These are phyloP conservation scores for Onthophagus sagittarius DNA, from an alignment of 2,888 invertebrate genomes.

Conservation along the genomic window DNA sequence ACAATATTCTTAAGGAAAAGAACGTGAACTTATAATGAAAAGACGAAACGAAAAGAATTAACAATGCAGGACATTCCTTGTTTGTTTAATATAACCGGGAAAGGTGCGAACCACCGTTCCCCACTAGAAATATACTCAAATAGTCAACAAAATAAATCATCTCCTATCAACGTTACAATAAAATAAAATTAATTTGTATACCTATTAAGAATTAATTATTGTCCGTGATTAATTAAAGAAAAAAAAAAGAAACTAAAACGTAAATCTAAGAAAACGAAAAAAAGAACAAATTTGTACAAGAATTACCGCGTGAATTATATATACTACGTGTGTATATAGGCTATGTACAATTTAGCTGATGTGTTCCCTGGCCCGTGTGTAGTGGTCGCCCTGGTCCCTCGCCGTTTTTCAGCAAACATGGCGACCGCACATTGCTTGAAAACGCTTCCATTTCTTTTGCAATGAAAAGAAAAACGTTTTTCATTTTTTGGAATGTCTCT, in stretches of 20 bases:
- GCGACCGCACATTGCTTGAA: slow-evolving; percentile 39
- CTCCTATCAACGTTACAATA: slow-evolving; percentile 41
- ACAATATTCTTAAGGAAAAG: slow-evolving; percentile 1
- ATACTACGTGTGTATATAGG: slow-evolving; percentile 21
- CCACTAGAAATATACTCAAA: slow-evolving; percentile 21
- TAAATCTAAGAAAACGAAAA: slow-evolving; percentile 27
- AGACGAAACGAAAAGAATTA: slow-evolving; percentile 30
- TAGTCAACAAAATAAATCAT: slow-evolving; percentile 46
- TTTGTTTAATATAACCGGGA: slow-evolving; percentile 22
- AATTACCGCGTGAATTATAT: slow-evolving; percentile 7
- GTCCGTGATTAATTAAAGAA: slow-evolving; percentile 30
- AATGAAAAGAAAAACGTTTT: slow-evolving; percentile 8
- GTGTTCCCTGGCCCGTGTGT: slow-evolving; percentile 44
- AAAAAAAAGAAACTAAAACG: slow-evolving; percentile 12
- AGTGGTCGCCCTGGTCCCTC: slow-evolving; percentile 49
- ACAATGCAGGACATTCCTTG: slow-evolving; percentile 42
- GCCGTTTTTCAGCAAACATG: slow-evolving; percentile 42
- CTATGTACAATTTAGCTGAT: slow-evolving; percentile 36
- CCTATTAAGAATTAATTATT: slow-evolving; percentile 9
- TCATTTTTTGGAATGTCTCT: slow-evolving; percentile 44
- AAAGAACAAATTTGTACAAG: slow-evolving; percentile 45
- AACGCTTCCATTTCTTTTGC: background rate
- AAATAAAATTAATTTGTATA: slow-evolving; percentile 27
- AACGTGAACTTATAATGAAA: slow-evolving; percentile 20
- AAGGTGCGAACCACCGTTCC: slow-evolving; percentile 24